phyloP scores from a whole-genome alignment of 1,140 invertebrate species.

The Penaeus chinensis region DNA sequence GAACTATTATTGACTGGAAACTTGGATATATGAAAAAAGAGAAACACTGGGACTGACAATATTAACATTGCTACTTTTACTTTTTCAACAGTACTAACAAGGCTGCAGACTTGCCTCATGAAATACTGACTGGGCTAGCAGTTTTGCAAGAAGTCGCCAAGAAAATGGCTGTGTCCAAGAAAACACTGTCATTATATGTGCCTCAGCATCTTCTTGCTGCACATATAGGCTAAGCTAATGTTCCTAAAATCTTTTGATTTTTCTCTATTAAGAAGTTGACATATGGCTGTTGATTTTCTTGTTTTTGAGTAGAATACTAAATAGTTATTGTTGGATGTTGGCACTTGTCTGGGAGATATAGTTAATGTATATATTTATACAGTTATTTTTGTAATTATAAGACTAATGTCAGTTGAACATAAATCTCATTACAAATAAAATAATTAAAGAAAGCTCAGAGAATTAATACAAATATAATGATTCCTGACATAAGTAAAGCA shows the following conservation, averaged over 20 bases:
- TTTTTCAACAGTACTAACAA: slow-evolving; percentile 33
- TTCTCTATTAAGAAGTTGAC: background rate
- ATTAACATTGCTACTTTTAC: background rate
- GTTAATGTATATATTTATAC: too few relatives aligned
- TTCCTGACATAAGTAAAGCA: too few relatives aligned
- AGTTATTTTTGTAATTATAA: too few relatives aligned
- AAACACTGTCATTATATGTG: slow-evolving; percentile 45
- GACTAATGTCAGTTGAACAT: too few relatives aligned
- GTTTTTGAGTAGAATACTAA: background rate
- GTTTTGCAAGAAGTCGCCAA: slow-evolving; percentile 47
- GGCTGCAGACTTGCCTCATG: slow-evolving; percentile 43
- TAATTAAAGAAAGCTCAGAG: too few relatives aligned
- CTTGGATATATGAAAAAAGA: background rate
- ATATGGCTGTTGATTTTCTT: background rate
- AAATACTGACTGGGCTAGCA: slow-evolving; percentile 39
- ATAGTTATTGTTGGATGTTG: too few relatives aligned
- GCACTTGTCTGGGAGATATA: too few relatives aligned
- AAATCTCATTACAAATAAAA: too few relatives aligned
- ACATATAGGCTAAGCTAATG: slow-evolving; percentile 36
- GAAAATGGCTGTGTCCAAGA: slow-evolving; percentile 50
- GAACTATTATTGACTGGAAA: too few relatives aligned
- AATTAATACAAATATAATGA: too few relatives aligned
- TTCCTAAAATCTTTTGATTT: background rate
- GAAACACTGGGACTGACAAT: background rate
- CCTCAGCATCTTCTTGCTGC: slow-evolving; percentile 47